phyloP scores from a whole-genome alignment of 2,113 vertebrate species.

The Marmota monax region DNA sequence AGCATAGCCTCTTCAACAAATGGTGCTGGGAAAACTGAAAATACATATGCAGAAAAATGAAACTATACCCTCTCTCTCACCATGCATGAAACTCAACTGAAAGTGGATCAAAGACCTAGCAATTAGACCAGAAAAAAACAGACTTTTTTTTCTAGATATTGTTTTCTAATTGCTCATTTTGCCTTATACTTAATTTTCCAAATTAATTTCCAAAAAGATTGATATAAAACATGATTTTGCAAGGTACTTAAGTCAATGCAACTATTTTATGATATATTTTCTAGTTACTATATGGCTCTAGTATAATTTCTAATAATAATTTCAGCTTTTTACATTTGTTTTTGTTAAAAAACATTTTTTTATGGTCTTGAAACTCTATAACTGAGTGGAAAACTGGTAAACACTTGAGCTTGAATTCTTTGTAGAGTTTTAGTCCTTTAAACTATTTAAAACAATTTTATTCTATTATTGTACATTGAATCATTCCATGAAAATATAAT shows the following conservation, averaged over 20 bases:
- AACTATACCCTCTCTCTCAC: too few species aligned
- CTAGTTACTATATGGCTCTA: slow-evolving; percentile 71
- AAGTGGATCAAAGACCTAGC: too few species aligned
- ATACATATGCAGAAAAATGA: too few species aligned
- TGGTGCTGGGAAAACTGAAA: too few species aligned
- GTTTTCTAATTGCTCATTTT: slow-evolving; percentile 76
- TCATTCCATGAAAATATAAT: slow-evolving; percentile 83
- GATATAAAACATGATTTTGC: slow-evolving; percentile 17
- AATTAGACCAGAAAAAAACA: background rate
- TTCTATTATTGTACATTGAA: slow-evolving; percentile 83
- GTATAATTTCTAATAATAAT: slow-evolving; percentile 70
- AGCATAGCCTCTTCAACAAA: too few species aligned
- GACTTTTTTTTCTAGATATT: slow-evolving; percentile 49
- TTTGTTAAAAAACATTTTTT: slow-evolving; percentile 78
- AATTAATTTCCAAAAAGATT: background rate
- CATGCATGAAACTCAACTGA: too few species aligned
- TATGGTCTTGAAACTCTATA: slow-evolving; percentile 82
- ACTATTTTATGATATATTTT: slow-evolving; percentile 77
- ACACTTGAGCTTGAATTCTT: slow-evolving; percentile 81
- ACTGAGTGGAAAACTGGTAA: slow-evolving; percentile 80
- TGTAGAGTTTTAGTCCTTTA: slow-evolving; percentile 82
- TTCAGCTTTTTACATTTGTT: slow-evolving; percentile 78
- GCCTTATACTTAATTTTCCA: slow-evolving; percentile 72
- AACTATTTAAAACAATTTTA: slow-evolving; percentile 83
- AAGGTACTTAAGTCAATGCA: slow-evolving; percentile 54